Evolutionary conservation across 2,888 invertebrate species (phyloP).

Genomic region (Volucella inanis): DNA sequence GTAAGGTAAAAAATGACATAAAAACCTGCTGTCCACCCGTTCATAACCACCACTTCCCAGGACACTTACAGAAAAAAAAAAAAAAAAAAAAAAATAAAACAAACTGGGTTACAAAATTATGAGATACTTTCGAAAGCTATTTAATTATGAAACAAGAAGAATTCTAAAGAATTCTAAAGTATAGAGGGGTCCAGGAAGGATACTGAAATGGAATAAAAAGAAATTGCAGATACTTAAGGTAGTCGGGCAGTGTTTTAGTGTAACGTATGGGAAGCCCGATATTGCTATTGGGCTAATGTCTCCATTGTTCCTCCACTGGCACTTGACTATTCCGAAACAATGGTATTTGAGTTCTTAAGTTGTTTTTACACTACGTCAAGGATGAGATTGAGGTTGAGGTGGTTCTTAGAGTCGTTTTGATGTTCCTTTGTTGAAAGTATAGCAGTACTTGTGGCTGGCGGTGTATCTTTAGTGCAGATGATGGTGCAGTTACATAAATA

Average conservation of each 20-base stretch:
- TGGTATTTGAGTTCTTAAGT: conserved; percentile 46
- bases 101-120: conserved; percentile 74
- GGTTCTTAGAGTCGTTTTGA: conserved; percentile 16
- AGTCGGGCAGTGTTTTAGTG: conserved; percentile 46
- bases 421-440: conserved; percentile 1
- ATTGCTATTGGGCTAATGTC: conserved; percentile 64
- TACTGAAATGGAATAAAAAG: conserved; percentile 34
- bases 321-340: conserved; percentile 47
- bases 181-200: not conserved
- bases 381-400: not conserved
- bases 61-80: not conserved
- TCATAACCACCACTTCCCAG: not conserved
- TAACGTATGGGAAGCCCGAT: conserved; percentile 63
- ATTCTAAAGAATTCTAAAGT: conserved; percentile 5
- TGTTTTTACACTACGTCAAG: too few species aligned
- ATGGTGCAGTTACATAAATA: conserved; percentile 15
- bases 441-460: not conserved
- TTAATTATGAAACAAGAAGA: conserved; percentile 66
- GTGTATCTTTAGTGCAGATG: not conserved
- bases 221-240: conserved; percentile 72
- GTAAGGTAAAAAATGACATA: conserved; percentile 59
- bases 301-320: conserved; percentile 50
- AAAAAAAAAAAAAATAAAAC: too few species aligned
- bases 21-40: conserved; percentile 28
- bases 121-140: conserved; percentile 72